Evolutionary conservation across 2,888 invertebrate genomes (phyloP).

Genomic region (Conomelus anceps): DNA sequence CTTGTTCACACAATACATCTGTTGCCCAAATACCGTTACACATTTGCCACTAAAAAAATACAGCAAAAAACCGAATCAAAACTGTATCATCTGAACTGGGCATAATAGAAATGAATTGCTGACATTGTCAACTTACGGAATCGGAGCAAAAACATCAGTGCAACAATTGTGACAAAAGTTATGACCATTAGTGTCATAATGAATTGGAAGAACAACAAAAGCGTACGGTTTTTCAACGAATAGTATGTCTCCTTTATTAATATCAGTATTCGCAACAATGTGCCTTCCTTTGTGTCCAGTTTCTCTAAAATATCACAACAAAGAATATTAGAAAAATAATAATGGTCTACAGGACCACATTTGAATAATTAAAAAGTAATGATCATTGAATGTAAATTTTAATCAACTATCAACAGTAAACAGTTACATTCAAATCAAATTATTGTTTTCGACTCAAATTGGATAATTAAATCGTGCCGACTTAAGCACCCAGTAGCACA

Average conservation of each 20-base stretch:
- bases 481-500: too few species aligned
- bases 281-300: constrained; percentile 56
- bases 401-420: too few species aligned
- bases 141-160: constrained; percentile 48
- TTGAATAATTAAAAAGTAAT: too few species aligned
- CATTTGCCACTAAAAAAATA: too few species aligned
- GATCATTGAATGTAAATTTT: too few species aligned
- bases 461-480: too few species aligned
- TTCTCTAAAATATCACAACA: constrained; percentile 36
- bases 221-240: constrained; percentile 76
- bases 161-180: constrained; percentile 67
- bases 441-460: too few species aligned
- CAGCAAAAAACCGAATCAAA: constrained; percentile 19
- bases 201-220: constrained; percentile 58
- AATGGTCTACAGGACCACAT: too few species aligned
- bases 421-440: too few species aligned
- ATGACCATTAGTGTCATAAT: constrained; percentile 43
- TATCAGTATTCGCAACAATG: constrained; percentile 53
- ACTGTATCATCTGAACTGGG: constrained; percentile 7
- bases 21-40: too few species aligned
- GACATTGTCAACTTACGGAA: constrained; percentile 55
- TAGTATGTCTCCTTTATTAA: constrained; percentile 62
- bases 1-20: too few species aligned
- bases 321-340: background rate
- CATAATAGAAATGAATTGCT: constrained; percentile 3